phyloP scores from a whole-genome alignment of 1,140 invertebrate genomes.

The fruit fly (Drosophila melanogaster) region Release_6_plus_ISO1_MT NC_004354.4:11483001-11483500 shows the following conservation, averaged over 20 bases:
- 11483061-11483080: conserved; percentile 53
- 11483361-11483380: no score
- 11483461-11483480: no score
- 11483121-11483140: conserved; percentile 57
- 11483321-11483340: no score
- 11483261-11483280: conserved; percentile 44
- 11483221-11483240: conserved; percentile 65
- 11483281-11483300: background rate
- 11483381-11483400: no score
- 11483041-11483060: conserved; percentile 56
- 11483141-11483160: conserved; percentile 51
- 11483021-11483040: conserved; percentile 61
- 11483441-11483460: no score
- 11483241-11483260: conserved; percentile 75
- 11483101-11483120: conserved; percentile 35
- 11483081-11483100: conserved; percentile 48
- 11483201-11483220: conserved; percentile 70
- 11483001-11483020: conserved; percentile 51
- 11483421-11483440: no score
- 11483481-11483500: no score
- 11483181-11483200: conserved; percentile 52
- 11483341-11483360: no score
- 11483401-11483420: no score
- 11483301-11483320: no score
- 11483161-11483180: conserved; percentile 32